These are phyloP conservation scores for Hyposmocoma kahamanoa DNA, from an alignment of 1,140 invertebrate genomes.

Conservation along the genomic window DNA sequence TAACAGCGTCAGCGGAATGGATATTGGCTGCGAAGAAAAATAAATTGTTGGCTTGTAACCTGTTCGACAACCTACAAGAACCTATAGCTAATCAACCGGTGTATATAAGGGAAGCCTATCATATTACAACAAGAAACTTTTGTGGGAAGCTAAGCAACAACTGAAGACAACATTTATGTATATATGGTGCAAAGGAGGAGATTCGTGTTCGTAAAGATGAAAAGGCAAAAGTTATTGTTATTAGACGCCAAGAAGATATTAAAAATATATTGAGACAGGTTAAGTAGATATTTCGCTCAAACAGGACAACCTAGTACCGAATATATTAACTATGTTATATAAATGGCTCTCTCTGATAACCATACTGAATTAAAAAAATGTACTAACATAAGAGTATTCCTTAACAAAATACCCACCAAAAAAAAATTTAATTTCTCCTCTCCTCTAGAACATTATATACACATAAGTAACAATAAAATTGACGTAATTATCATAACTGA, in stretches of 20 bases:
- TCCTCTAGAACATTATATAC: no score
- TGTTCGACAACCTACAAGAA: constrained; percentile 14
- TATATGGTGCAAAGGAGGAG: constrained; percentile 29
- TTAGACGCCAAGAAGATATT: constrained; percentile 15
- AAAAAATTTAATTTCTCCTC: no score
- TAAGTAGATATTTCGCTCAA: no score
- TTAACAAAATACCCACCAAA: no score
- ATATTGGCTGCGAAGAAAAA: constrained; percentile 15
- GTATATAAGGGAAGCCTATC: constrained; percentile 30
- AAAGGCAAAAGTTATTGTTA: constrained; percentile 23
- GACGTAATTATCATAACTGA: no score
- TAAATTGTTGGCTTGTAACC: constrained; percentile 12
- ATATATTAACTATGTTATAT: no score
- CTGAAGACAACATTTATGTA: constrained; percentile 18
- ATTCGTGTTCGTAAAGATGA: constrained; percentile 17
- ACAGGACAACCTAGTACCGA: no score
- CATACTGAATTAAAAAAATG: no score
- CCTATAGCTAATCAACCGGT: constrained; percentile 20
- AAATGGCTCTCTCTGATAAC: no score
- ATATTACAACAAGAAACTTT: constrained; percentile 22
- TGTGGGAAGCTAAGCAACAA: constrained; percentile 21
- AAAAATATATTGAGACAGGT: constrained; percentile 1
- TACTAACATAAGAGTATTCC: no score
- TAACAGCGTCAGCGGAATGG: constrained; percentile 12
- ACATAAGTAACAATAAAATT: no score